Evolutionary conservation across 2,888 invertebrate genomes (phyloP).

Genomic region (Hemaris fuciformis): DNA sequence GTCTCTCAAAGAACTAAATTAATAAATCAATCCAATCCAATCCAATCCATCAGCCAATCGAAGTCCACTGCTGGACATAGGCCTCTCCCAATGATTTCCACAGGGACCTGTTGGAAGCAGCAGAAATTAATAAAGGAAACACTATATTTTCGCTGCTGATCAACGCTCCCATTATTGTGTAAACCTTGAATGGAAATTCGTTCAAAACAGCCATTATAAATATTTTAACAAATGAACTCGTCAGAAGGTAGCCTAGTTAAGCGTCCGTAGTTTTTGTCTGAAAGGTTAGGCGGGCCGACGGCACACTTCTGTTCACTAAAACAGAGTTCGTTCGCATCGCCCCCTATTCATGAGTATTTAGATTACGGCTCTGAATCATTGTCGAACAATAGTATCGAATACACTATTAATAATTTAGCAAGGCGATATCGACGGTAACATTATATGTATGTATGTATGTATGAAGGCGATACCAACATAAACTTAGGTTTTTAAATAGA

Average conservation of each 20-base stretch:
- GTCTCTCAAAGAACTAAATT: too few relatives aligned
- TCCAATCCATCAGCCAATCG: too few relatives aligned
- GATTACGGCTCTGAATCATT: slow-evolving; percentile 66
- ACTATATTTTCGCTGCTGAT: neutral
- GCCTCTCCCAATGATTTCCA: too few relatives aligned
- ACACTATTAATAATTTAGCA: neutral
- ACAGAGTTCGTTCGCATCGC: slow-evolving; percentile 75
- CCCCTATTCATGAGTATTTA: slow-evolving; percentile 68
- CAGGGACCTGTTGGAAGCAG: too few relatives aligned
- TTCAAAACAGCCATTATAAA: neutral
- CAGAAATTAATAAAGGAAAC: neutral
- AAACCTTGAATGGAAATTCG: neutral
- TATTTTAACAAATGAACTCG: slow-evolving; percentile 17
- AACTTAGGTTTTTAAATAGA: too few relatives aligned
- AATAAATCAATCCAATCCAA: too few relatives aligned
- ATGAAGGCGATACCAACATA: too few relatives aligned
- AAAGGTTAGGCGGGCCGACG: slow-evolving; percentile 73
- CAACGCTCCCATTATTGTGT: neutral
- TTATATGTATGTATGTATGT: too few relatives aligned
- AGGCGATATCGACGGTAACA: too few relatives aligned
- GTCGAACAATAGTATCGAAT: slow-evolving; percentile 31
- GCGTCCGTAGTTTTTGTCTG: slow-evolving; percentile 55
- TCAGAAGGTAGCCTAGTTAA: slow-evolving; percentile 40
- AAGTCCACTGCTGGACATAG: too few relatives aligned
- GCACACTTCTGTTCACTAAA: slow-evolving; percentile 75